Percentiles rank a stretch among this genome's conserved stretches.
Conservation (phyloP, 2,113 vertebrate species). For the Phalacrocorax carbo region DNA sequence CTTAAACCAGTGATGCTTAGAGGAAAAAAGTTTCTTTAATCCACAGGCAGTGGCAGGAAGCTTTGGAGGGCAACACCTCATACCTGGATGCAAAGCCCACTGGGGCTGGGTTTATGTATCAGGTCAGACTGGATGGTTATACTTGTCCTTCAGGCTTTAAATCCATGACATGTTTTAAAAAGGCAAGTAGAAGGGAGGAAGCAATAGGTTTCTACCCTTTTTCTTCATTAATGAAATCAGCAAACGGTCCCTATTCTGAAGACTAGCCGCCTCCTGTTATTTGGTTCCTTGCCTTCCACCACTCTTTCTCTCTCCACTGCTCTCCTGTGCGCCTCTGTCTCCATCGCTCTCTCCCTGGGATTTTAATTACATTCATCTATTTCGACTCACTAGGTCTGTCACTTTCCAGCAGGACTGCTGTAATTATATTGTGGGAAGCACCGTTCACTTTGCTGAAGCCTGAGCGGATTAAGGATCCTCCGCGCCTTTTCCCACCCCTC, state of each 20-base stretch:
- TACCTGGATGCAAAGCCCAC: not conserved
- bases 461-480: conserved; percentile 48
- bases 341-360: conserved; percentile 20
- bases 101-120: rapidly evolving
- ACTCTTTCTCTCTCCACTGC: not conserved
- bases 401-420: conserved; percentile 38
- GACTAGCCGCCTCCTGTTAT: not conserved
- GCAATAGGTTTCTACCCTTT: not conserved
- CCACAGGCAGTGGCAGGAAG: not conserved
- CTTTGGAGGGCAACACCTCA: not conserved
- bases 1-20: not conserved
- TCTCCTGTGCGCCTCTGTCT: not conserved
- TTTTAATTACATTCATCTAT: conserved; percentile 72
- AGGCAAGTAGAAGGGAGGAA: not conserved
- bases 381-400: conserved; percentile 64
- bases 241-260: not conserved
- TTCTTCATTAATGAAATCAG: not conserved
- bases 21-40: not conserved
- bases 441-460: conserved; percentile 15
- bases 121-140: not conserved
- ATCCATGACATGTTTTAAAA: rapidly evolving
- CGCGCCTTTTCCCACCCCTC: conserved; percentile 23
- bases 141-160: not conserved
- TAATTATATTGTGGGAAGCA: conserved; percentile 62
- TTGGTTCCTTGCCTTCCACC: not conserved